These are phyloP conservation scores for Chelonoidis abingdonii DNA, from an alignment of 2,113 vertebrate species.

Conservation along the genomic window DNA sequence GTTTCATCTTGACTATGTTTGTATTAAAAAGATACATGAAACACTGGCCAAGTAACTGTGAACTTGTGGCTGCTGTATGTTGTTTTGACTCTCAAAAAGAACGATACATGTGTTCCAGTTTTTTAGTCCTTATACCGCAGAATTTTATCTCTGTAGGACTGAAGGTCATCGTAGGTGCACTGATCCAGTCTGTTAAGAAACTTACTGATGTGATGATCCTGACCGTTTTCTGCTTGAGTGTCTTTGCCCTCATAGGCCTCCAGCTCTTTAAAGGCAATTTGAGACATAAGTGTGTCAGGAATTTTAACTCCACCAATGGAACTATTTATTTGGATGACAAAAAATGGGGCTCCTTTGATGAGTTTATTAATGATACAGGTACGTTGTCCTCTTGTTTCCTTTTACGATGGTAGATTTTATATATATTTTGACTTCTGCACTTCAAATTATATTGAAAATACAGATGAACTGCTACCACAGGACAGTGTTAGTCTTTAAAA, in stretches of 20 bases:
- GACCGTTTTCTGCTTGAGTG: conserved; percentile 93
- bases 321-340: conserved; percentile 53
- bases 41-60: not conserved
- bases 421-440: not conserved
- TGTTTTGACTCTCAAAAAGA: not conserved
- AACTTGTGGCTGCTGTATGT: not conserved
- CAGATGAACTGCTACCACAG: not conserved
- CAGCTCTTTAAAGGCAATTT: conserved; percentile 98
- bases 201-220: conserved; percentile 95
- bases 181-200: conserved; percentile 96
- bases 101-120: not conserved
- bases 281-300: conserved; percentile 89
- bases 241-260: conserved; percentile 95
- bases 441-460: not conserved
- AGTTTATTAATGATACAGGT: conserved; percentile 78
- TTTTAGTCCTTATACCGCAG: not conserved
- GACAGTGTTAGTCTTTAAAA: not conserved
- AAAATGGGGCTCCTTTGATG: conserved; percentile 79
- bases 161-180: conserved; percentile 94
- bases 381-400: not conserved
- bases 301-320: conserved; percentile 58
- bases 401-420: not conserved
- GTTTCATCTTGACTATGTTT: not conserved
- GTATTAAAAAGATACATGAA: not conserved
- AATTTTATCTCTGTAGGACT: conserved; percentile 79